Evolutionary conservation across 2,888 invertebrate genomes (phyloP).

Genomic region (Cephonodes hylas): DNA sequence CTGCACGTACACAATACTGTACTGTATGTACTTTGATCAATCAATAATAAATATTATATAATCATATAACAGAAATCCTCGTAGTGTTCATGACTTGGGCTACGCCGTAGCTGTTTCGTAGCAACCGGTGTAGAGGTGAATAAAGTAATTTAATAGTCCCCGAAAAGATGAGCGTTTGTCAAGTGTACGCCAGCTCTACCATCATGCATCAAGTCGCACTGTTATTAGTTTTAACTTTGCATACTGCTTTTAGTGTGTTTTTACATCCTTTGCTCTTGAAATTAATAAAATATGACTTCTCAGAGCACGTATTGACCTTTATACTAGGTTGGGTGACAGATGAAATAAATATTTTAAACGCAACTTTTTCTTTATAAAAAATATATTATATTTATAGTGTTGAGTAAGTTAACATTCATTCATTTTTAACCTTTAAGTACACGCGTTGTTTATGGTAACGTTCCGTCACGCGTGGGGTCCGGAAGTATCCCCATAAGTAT

Average conservation of each 20-base stretch:
- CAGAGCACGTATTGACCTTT: too few species aligned
- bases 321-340: too few species aligned
- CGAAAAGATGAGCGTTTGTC: constrained; percentile 53
- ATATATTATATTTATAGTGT: too few species aligned
- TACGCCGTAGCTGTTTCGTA: constrained; percentile 27
- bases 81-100: background rate
- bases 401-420: too few species aligned
- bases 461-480: too few species aligned
- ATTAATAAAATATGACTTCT: background rate
- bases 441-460: too few species aligned
- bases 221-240: constrained; percentile 5
- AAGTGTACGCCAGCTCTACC: constrained; percentile 33
- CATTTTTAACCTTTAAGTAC: too few species aligned
- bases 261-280: background rate
- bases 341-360: too few species aligned
- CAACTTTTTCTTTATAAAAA: too few species aligned
- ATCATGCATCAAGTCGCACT: constrained; percentile 15
- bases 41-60: background rate
- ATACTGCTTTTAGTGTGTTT: constrained; percentile 1
- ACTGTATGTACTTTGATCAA: background rate
- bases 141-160: constrained; percentile 59
- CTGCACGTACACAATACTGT: too few species aligned
- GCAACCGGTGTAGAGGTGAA: constrained; percentile 43
- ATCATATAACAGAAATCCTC: background rate
- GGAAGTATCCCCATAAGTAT: too few species aligned